These are phyloP conservation scores for Sesamia nonagrioides DNA, from an alignment of 1,140 invertebrate species.

Conservation along the genomic window DNA sequence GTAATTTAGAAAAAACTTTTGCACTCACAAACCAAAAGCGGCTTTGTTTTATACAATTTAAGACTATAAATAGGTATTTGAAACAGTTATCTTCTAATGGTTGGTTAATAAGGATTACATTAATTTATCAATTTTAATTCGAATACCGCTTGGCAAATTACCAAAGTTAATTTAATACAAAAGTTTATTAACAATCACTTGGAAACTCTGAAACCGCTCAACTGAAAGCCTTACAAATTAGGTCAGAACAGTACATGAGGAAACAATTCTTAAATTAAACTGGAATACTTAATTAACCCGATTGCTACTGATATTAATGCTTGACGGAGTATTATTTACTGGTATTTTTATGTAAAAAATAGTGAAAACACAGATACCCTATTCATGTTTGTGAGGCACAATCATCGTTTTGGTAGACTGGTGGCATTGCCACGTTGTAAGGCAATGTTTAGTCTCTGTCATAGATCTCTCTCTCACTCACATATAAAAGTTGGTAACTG, in stretches of 20 bases:
- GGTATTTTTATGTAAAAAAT: no score
- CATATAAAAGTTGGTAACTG: no score
- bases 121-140: constrained; percentile 13
- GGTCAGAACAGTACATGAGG: constrained; percentile 27
- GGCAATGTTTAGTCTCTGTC: no score
- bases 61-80: not conserved
- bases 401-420: no score
- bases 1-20: no score
- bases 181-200: constrained; percentile 42
- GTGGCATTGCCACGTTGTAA: no score
- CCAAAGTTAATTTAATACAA: constrained; percentile 42
- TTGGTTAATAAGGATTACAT: constrained; percentile 13
- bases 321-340: not conserved
- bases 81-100: not conserved
- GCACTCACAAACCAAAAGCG: no score
- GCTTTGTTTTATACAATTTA: no score
- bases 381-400: no score
- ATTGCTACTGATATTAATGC: not conserved
- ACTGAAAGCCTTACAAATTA: constrained; percentile 39
- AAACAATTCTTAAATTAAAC: constrained; percentile 18
- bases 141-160: constrained; percentile 14
- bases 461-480: no score
- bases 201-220: constrained; percentile 28
- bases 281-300: not conserved
- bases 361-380: no score